phyloP scores from a whole-genome alignment of 2,888 invertebrate species.

The Phengaris alcon region DNA sequence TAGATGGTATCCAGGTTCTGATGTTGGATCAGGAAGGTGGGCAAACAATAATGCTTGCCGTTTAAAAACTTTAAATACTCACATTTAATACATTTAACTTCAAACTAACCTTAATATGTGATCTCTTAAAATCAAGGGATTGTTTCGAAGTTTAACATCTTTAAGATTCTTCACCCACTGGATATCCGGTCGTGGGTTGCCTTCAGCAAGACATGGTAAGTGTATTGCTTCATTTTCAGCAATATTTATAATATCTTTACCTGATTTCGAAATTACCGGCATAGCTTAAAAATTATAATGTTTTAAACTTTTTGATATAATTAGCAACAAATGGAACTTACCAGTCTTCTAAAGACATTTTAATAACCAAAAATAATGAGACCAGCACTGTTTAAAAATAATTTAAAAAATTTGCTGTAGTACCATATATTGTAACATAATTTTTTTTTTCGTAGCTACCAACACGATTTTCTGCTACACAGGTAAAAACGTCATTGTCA shows the following conservation, averaged over 20 bases:
- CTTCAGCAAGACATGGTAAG: not conserved
- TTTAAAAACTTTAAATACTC: too few species aligned
- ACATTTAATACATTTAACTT: too few species aligned
- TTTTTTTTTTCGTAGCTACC: not conserved
- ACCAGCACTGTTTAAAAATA: too few species aligned
- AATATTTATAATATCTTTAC: not conserved
- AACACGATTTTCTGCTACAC: conserved; percentile 4
- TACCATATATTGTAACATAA: conserved; percentile 2
- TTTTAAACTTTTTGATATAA: not conserved
- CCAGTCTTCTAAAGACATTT: too few species aligned
- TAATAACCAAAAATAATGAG: too few species aligned
- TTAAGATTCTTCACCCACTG: not conserved
- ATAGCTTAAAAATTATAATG: not conserved
- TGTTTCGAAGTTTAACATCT: too few species aligned
- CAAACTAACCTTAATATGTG: too few species aligned
- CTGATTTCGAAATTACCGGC: not conserved
- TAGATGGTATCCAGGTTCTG: too few species aligned
- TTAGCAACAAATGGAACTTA: too few species aligned
- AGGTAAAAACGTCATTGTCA: not conserved
- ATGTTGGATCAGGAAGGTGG: too few species aligned
- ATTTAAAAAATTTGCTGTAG: not conserved
- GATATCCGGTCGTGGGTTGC: not conserved
- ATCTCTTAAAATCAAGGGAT: too few species aligned
- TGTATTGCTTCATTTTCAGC: not conserved
- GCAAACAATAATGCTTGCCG: too few species aligned